A percentile compares a stretch with the other conserved stretches of the same genome.
Conservation (phyloP, 2,113 vertebrate species). For the Chlamydotis undulata region DNA sequence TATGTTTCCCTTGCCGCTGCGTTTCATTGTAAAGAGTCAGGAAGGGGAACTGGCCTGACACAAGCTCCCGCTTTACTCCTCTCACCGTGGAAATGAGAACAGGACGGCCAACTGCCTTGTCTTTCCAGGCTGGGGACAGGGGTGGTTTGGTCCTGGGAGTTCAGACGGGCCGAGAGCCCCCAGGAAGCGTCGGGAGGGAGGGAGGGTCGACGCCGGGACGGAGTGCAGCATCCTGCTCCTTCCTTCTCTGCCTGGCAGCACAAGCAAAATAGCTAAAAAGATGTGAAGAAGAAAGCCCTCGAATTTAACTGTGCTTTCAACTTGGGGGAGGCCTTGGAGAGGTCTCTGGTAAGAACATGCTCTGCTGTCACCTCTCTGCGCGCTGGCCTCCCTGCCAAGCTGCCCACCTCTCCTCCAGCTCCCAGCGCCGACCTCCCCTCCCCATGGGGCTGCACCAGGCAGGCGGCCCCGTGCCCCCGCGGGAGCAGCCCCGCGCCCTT, state of each 20-base stretch:
- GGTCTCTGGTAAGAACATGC: not conserved
- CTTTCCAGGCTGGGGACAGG: not conserved
- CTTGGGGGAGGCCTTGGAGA: not conserved
- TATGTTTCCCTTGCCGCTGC: constrained; percentile 1
- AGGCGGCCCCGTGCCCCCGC: too few species aligned
- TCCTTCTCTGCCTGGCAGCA: not conserved
- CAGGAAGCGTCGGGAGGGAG: not conserved
- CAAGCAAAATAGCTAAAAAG: not conserved
- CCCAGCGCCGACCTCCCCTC: not conserved
- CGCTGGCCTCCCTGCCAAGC: not conserved
- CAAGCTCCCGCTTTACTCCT: not conserved
- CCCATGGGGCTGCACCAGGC: rapidly evolving
- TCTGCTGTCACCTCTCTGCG: not conserved
- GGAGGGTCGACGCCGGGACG: too few species aligned
- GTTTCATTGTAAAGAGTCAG: not conserved
- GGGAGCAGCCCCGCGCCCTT: not conserved
- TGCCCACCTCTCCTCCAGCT: rapidly evolving
- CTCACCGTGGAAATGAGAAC: rapidly evolving
- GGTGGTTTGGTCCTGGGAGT: not conserved
- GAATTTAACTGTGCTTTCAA: not conserved
- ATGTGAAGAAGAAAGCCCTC: not conserved
- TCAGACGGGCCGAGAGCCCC: not conserved
- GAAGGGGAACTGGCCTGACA: not conserved
- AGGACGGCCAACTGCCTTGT: not conserved
- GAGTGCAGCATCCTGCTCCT: not conserved